phyloP scores from a whole-genome alignment of 1,140 invertebrate genomes.

The Drosophila bipectinata region DNA sequence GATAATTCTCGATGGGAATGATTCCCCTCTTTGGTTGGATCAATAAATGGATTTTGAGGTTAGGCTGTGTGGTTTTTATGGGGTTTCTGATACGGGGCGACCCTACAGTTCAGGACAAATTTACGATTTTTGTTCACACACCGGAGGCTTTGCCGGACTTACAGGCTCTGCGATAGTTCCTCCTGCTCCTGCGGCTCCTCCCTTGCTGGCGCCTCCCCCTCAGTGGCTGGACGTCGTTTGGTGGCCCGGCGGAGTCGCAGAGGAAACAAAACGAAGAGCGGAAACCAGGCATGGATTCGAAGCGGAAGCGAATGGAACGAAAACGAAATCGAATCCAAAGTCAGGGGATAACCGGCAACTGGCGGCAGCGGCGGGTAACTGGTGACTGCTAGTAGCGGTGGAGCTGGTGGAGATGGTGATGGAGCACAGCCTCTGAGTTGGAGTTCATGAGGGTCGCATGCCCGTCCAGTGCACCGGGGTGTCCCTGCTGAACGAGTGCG shows the following conservation, averaged over 20 bases:
- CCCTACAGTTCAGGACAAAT: neutral
- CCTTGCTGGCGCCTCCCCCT: neutral
- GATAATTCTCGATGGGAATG: constrained; percentile 6
- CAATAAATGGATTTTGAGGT: neutral
- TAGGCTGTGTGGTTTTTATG: neutral
- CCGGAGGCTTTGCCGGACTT: constrained; percentile 50
- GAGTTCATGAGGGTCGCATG: constrained; percentile 79
- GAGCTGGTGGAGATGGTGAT: constrained; percentile 3
- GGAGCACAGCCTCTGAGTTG: constrained; percentile 31
- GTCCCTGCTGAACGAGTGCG: constrained; percentile 87
- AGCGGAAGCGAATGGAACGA: constrained; percentile 54
- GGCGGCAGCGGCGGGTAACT: neutral
- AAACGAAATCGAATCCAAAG: constrained; percentile 37
- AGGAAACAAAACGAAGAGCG: constrained; percentile 33
- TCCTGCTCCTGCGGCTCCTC: constrained; percentile 15
- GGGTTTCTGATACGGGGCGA: neutral
- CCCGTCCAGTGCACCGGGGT: constrained; percentile 83
- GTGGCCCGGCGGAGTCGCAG: constrained; percentile 22
- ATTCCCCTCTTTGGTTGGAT: neutral
- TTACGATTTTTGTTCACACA: neutral
- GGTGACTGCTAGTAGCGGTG: constrained; percentile 3
- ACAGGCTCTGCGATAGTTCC: constrained; percentile 36
- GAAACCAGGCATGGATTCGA: constrained; percentile 24
- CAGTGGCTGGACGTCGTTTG: constrained; percentile 13
- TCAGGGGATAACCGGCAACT: constrained; percentile 5